Conservation (phyloP, 2,888 invertebrate species). For the Parasteatoda lunata region DNA sequence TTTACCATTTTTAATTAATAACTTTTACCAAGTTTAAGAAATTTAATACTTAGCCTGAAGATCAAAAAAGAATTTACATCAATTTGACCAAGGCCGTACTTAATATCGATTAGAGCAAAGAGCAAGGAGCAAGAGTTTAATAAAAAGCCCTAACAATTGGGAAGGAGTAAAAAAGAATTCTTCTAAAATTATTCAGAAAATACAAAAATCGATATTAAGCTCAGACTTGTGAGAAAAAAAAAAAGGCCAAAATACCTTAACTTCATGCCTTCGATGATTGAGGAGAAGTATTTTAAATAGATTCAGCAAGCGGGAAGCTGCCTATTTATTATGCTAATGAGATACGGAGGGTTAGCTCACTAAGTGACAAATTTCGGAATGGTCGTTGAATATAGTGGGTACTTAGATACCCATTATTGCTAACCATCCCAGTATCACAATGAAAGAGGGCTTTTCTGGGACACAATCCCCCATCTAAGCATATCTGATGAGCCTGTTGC, state of each 20-base stretch:
- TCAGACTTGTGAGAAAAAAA: background rate
- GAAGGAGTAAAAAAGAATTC: no score
- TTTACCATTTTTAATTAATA: background rate
- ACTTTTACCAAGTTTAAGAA: no score
- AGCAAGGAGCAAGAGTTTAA: no score
- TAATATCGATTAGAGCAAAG: no score
- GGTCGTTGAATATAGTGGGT: slow-evolving; percentile 64
- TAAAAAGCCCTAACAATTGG: no score
- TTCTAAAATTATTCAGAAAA: background rate
- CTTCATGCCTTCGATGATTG: slow-evolving; percentile 34
- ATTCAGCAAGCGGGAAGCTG: slow-evolving; percentile 31
- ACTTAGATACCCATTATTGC: slow-evolving; percentile 64
- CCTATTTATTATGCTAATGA: slow-evolving; percentile 65
- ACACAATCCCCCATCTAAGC: background rate
- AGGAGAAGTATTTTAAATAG: slow-evolving; percentile 62
- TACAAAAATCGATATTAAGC: slow-evolving; percentile 5
- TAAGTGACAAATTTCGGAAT: slow-evolving; percentile 63
- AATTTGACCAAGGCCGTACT: no score
- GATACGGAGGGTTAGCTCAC: slow-evolving; percentile 50
- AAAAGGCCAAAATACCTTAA: background rate
- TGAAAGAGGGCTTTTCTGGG: background rate
- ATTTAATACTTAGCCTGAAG: no score
- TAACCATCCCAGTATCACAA: slow-evolving; percentile 26
- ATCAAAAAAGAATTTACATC: no score
- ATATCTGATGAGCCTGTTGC: slow-evolving; percentile 63